Evolutionary conservation across 1,140 invertebrate genomes (phyloP), one percentile per base, ranked within the genome.

Genomic region (Zaprionus lachaisei): DNA sequence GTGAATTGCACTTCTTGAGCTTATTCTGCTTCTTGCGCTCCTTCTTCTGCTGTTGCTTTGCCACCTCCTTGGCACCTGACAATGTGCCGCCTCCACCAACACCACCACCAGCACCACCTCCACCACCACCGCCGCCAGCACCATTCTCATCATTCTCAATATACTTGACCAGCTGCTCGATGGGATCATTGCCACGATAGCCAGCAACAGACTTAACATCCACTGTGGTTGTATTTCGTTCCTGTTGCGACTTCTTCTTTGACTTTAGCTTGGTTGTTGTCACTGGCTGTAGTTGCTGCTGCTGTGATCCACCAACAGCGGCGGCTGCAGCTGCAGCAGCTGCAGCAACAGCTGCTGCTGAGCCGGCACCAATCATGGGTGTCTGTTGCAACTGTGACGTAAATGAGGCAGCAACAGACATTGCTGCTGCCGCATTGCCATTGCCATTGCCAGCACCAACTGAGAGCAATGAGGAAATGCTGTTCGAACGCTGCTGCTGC

Each of bases 1-100:
- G 84, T 7, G 95, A 95, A 85, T 95, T 96, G 38, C 94, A 94
- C 77, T 95, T 95, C 80, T 95, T 95, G 26, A 96, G 70, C 65
- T 93, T 93, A 12, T 82, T 74, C 54, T 91, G 83, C 55, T 93
- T 91, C 62, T 84, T 84, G 41, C 82, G 80, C 31, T 90, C 85
- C 72, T 92, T 93, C 24, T 86, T 90, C 61, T 85, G 85, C 38
- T 86, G 84, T 37, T 77, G 77, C 51, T 73, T 11, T 24, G 70
- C 51, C 20, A 34, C 9, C 31, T 34, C 31, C 4, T 11, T 34
- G 31, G 26, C 51, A 1, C 41, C 38, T 69, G 44, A 68, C 64
- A 22, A 41, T 72, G 41, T 20, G 54, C 22, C 51, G 15, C 17
- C 17, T 1, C 60, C 54, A 38, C 24, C 44, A 37, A 64, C 17